Evolutionary conservation across 2,797 vertebrate genomes (phyloP), one percentile per base, ranked within the genome.

Genomic region (Antennarius maculatus): DNA sequence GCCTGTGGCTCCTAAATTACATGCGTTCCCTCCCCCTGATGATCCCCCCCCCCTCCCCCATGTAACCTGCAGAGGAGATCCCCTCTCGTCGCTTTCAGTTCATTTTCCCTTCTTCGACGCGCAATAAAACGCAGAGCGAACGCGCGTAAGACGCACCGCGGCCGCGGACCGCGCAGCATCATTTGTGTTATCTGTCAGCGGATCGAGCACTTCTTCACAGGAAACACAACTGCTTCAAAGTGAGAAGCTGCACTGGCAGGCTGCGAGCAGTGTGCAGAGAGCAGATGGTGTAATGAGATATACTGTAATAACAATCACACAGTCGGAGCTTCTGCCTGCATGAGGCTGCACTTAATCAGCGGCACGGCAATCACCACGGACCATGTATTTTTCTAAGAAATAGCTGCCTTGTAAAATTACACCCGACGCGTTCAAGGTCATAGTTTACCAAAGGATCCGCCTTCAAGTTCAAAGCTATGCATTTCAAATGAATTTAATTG

Each of bases 201-300:
- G 31, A 49, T 43, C 45, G 2, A 23, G 46, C 54, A 55, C 64
- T 51, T 66, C 37, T 11, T 17, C 42, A 49, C 31, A 47, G 53
- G 13, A 43, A 60, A 64, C 71, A 69, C 43, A 50, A 69, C 17
- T 64, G 39, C 42, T 66, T 61, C 74, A 58, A 71, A 86, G 65
- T 62, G 58, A 71, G 56, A 80, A 43, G 58, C 52, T 68, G 48
- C 28, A 51, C 39, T 43, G 43, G 60, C 68, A 68, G 66, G 47
- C 46, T 72, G 60, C 52, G 68, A 76, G 68, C 52, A 13, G 63
- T 66, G 79, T 63, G 74, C 61, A 60, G 47, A 47, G 77, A 86
- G 76, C 86, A 90, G 86, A 87, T 89, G 85, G 81, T 55, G 61
- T 80, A 79, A 79, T 84, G 76, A 80, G 80, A 86, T 74, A 67